Conservation (phyloP, 2,113 vertebrate genomes). For the Sigmodon hispidus region DNA sequence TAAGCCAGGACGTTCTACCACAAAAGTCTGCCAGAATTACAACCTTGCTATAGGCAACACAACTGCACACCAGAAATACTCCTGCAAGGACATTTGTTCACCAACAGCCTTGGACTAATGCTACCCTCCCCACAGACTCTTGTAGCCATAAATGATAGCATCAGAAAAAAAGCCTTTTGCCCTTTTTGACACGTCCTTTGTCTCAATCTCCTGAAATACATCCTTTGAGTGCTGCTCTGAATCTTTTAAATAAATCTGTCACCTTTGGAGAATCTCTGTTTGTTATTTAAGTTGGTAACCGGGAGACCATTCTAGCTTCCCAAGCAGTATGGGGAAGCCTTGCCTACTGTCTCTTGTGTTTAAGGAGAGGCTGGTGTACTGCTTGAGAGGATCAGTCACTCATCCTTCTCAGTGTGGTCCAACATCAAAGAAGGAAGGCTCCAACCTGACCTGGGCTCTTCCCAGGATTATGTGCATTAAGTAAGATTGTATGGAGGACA, state of each 20-base stretch:
- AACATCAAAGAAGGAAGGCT: constrained; percentile 26
- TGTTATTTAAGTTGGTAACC: neutral
- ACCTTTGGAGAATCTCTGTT: neutral
- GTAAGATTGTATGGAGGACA: neutral
- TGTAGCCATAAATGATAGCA: neutral
- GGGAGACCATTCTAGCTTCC: neutral
- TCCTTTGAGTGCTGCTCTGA: neutral
- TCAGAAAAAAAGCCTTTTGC: neutral
- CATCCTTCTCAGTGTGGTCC: neutral
- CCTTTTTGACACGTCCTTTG: neutral
- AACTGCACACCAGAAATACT: neutral
- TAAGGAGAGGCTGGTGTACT: neutral
- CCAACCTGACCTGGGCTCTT: neutral
- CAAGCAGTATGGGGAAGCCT: neutral
- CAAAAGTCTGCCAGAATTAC: neutral
- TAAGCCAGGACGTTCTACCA: neutral
- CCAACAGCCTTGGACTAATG: neutral
- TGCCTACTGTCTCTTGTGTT: neutral
- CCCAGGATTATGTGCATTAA: neutral
- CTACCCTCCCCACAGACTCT: neutral
- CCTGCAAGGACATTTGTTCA: neutral
- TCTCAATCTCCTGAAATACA: neutral
- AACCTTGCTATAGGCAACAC: neutral
- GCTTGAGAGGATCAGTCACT: neutral
- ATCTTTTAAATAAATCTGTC: neutral